Conservation (phyloP, 2,113 vertebrate genomes). For the Heterotis niloticus region DNA sequence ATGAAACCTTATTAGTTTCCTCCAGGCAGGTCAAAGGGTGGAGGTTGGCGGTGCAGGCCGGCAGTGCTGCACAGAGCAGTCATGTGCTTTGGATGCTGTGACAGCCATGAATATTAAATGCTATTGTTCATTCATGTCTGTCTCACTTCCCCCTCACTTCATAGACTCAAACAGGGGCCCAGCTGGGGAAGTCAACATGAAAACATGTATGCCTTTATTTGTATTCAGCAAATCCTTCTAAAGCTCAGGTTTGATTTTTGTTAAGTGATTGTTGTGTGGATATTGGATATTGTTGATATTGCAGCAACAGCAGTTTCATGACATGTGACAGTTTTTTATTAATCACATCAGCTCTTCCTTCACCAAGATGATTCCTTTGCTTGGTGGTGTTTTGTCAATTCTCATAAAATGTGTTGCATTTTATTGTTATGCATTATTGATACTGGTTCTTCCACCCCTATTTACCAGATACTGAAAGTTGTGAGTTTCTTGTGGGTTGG, state of each 20-base stretch:
- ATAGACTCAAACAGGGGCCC: too few species aligned
- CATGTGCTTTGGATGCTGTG: neutral
- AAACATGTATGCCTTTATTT: neutral
- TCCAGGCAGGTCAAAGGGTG: neutral
- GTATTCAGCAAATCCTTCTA: neutral
- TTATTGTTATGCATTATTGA: neutral
- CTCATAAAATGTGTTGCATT: neutral
- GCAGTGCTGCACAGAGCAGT: neutral
- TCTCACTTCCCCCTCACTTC: neutral
- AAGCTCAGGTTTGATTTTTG: neutral
- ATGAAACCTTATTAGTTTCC: too few species aligned
- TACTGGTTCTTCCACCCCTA: neutral
- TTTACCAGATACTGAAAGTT: neutral
- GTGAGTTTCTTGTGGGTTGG: neutral
- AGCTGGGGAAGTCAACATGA: too few species aligned
- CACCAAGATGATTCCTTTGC: neutral
- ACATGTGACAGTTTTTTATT: too few species aligned
- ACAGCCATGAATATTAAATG: conserved; percentile 21
- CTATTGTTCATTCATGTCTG: conserved; percentile 11
- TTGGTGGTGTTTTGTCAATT: neutral
- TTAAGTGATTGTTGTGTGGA: too few species aligned
- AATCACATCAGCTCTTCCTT: too few species aligned
- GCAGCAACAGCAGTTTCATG: neutral
- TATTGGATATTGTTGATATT: neutral
- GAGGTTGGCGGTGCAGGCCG: neutral